Conservation (phyloP, 2,113 vertebrate genomes). For the Halcyon malimbica region DNA sequence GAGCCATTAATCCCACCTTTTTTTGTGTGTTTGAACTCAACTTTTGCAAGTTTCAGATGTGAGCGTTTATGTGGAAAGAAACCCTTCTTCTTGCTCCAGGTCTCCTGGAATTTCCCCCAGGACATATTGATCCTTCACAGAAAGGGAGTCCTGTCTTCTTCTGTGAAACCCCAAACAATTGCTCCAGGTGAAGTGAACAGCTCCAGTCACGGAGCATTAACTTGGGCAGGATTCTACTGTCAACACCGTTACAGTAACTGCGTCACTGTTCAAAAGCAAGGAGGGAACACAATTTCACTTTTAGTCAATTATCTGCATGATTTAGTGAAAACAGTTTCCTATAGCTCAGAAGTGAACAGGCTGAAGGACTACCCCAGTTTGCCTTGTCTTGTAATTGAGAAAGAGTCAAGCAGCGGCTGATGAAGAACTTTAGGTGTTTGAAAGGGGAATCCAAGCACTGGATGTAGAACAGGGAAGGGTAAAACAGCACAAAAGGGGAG, state of each 20-base stretch:
- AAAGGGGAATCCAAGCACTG: not conserved
- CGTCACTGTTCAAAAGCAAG: not conserved
- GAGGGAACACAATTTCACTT: not conserved
- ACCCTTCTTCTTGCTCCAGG: not conserved
- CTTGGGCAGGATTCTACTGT: not conserved
- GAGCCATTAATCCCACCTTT: not conserved
- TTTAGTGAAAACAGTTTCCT: not conserved
- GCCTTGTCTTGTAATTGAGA: not conserved
- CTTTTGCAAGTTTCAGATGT: not conserved
- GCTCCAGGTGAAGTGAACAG: not conserved
- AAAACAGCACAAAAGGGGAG: fast-evolving
- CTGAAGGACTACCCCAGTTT: too few relatives aligned
- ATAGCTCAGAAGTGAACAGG: not conserved
- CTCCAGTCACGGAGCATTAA: not conserved
- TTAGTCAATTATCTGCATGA: not conserved
- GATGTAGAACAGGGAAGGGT: too few relatives aligned
- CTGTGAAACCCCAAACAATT: not conserved
- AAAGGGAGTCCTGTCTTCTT: not conserved
- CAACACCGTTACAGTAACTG: not conserved
- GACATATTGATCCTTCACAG: not conserved
- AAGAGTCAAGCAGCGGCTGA: not conserved
- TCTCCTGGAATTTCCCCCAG: not conserved
- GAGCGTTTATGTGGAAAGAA: fast-evolving
- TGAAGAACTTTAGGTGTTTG: not conserved
- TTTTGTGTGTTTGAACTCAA: not conserved